Percentiles rank a stretch among this genome's conserved stretches.
phyloP scores from a whole-genome alignment of 2,888 invertebrate species.

The Netelia fuscicornis region DNA sequence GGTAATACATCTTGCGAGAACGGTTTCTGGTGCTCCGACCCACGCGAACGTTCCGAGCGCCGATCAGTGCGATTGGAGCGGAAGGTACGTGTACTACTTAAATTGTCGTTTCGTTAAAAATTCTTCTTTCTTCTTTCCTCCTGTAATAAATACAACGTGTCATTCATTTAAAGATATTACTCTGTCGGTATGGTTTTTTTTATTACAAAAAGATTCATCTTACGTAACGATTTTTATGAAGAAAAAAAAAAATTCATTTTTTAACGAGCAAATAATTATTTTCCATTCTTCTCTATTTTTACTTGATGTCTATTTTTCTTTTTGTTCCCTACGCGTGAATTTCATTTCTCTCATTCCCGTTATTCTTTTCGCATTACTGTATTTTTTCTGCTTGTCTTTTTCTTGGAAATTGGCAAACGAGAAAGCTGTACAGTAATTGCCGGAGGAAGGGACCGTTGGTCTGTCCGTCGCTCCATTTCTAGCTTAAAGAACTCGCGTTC shows the following conservation, averaged over 20 bases:
- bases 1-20: constrained; percentile 62
- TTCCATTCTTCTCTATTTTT: too few species aligned
- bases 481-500: constrained; percentile 47
- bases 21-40: constrained; percentile 72
- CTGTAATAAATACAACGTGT: not conserved
- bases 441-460: constrained; percentile 21
- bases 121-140: constrained; percentile 48
- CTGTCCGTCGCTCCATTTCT: constrained; percentile 63
- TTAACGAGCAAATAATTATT: too few species aligned
- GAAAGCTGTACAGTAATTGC: constrained; percentile 47
- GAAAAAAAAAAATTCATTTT: not conserved
- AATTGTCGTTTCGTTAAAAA: not conserved
- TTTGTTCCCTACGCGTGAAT: too few species aligned
- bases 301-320: too few species aligned
- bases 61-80: constrained; percentile 84
- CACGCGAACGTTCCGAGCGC: constrained; percentile 76
- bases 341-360: constrained; percentile 16
- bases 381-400: constrained; percentile 7
- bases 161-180: constrained; percentile 7
- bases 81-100: constrained; percentile 80
- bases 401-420: constrained; percentile 25
- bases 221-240: not conserved
- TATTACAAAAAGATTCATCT: too few species aligned
- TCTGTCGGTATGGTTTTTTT: constrained; percentile 15
- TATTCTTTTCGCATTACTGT: constrained; percentile 16